phyloP scores from a whole-genome alignment of 2,113 vertebrate species.

The Montifringilla adamsi region DNA sequence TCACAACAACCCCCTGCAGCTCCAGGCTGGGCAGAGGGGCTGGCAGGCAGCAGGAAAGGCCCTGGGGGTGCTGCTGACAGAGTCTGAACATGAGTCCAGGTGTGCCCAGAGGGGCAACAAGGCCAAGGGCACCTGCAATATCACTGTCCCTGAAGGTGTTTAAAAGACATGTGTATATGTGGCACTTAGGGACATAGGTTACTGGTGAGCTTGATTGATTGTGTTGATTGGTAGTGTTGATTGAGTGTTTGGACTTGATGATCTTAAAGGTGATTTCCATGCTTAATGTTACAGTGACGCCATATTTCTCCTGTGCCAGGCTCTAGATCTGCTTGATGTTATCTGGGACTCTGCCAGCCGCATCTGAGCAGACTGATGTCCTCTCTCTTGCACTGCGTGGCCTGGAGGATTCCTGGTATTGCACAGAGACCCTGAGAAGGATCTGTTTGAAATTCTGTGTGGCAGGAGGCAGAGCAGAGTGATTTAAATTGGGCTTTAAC shows the following conservation, averaged over 20 bases:
- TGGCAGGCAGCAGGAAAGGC: not conserved
- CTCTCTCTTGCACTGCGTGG: not conserved
- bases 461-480: not conserved
- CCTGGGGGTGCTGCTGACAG: not conserved
- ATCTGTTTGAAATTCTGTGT: not conserved
- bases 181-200: not conserved
- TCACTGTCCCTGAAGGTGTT: not conserved
- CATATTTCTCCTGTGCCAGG: not conserved
- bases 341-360: not conserved
- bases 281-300: fast-evolving
- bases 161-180: fast-evolving
- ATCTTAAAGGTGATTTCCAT: not conserved
- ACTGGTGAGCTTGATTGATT: not conserved
- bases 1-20: not conserved
- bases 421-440: not conserved
- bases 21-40: not conserved
- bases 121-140: not conserved
- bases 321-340: not conserved
- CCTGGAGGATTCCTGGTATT: not conserved
- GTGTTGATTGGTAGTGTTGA: not conserved
- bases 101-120: not conserved
- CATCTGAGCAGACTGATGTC: not conserved
- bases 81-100: not conserved
- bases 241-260: not conserved
- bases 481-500: not conserved